Conservation (phyloP, 2,113 vertebrate genomes). For the Actenoides lindsayi region DNA sequence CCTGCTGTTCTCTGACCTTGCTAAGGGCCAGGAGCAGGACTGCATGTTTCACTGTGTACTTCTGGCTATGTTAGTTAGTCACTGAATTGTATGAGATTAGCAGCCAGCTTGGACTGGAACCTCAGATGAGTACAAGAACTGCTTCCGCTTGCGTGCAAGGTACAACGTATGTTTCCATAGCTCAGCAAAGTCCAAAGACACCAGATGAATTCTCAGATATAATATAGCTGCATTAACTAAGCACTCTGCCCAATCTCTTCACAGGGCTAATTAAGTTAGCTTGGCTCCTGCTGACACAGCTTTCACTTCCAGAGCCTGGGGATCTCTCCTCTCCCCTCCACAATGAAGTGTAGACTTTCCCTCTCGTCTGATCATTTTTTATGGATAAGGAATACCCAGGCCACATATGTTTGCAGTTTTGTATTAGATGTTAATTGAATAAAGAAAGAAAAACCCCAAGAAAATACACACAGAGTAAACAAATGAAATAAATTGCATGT, state of each 20-base stretch:
- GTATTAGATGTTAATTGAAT: background rate
- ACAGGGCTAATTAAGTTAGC: constrained; percentile 10
- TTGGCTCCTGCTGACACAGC: constrained; percentile 2
- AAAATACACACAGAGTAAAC: background rate
- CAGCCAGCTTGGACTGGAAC: background rate
- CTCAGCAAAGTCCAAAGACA: background rate
- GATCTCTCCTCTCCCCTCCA: background rate
- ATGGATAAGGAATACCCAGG: background rate
- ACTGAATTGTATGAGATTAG: background rate
- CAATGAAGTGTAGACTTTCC: background rate
- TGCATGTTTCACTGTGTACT: background rate
- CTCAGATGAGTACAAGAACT: background rate
- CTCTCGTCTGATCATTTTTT: background rate
- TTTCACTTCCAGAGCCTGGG: background rate
- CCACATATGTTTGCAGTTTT: background rate
- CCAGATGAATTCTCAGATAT: background rate
- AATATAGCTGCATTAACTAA: background rate
- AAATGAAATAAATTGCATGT: background rate
- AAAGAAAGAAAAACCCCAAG: background rate
- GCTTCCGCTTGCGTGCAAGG: background rate
- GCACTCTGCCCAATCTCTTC: background rate
- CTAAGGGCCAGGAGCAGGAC: background rate
- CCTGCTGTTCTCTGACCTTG: constrained; percentile 49
- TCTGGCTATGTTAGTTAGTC: background rate
- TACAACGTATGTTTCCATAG: background rate